phyloP scores from a whole-genome alignment of 2,888 invertebrate species.

The Merodon equestris region DNA sequence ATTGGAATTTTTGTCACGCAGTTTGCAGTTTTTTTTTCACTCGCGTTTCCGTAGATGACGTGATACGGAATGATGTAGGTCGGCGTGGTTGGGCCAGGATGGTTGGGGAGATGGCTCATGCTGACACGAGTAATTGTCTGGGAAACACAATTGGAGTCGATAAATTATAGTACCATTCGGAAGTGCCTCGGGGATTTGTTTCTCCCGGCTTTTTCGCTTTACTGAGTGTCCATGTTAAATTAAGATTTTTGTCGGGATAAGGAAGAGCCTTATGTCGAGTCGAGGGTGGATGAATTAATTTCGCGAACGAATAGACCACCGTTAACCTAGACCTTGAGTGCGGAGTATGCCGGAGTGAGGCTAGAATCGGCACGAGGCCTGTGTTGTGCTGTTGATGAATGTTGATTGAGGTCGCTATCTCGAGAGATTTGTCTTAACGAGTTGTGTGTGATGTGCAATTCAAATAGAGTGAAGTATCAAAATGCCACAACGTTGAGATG shows the following conservation, averaged over 20 bases:
- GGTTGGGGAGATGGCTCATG: slow-evolving; percentile 15
- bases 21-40: slow-evolving; percentile 16
- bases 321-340: no score
- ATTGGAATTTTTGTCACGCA: slow-evolving; percentile 43
- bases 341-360: no score
- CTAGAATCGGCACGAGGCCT: no score
- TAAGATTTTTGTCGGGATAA: neutral
- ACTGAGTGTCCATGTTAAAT: slow-evolving; percentile 19
- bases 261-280: no score
- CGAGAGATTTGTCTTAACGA: neutral
- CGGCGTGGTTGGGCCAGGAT: neutral
- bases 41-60: slow-evolving; percentile 8
- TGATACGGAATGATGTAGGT: neutral
- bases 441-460: no score
- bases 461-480: no score
- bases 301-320: no score
- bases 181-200: slow-evolving; percentile 8
- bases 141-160: slow-evolving; percentile 10
- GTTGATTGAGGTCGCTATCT: neutral
- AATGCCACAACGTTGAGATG: no score
- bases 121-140: slow-evolving; percentile 13
- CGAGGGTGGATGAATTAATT: no score
- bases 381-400: no score
- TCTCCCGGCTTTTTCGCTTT: neutral
- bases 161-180: slow-evolving; percentile 22